Evolutionary conservation across 2,888 invertebrate genomes (phyloP), one percentile per base, ranked within the genome.

Genomic region (Holacanthella duospinosa): DNA sequence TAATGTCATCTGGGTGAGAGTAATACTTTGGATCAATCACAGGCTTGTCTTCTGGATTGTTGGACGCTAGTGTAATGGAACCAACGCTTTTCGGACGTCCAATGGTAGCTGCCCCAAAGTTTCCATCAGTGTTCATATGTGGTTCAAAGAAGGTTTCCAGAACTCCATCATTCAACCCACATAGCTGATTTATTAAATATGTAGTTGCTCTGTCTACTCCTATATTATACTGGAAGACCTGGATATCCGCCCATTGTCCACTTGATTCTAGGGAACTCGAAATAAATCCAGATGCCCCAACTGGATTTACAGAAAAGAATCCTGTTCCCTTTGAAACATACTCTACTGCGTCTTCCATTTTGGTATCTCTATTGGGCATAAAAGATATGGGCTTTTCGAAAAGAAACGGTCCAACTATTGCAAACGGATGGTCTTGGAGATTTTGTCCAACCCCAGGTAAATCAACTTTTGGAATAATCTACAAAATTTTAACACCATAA

Each of bases 21-120:
- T 65, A 65, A 55, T 65, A 69, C 16, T 64, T 62, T 4, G 69
- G 69, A 48, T 69, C 64, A 55, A 69, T 67, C 12, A 62, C 12
- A 28, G 67, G 69, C n/a, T 43, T 48, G 21, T 48, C 48, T 21
- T 48, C 48, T 48, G 21, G 12, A 21, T 48, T 21, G 19, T 21
- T 48, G 4, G 48, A 48, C 16, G 48, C 48, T 21, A 48, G 21
- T 48, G 16, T 9, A 48, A 48, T 48, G 4, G 19, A 16, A 9
- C 48, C 48, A 4, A 4, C 4, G 21, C 48, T 48, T 21, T 48
- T 48, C 21, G 48, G 48, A n/a, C 12, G 21, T 4, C 19, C 48
- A 21, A 48, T 21, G n/a, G 6, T 48, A 16, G 21, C 16, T n/a
- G 48, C 48, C 4, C 12, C 48, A 21, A 48, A 48, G 21, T 48